Base-by-base conservation (phyloP, 64 coral and sea anemone species). In the Montipora efflorescens region DNA sequence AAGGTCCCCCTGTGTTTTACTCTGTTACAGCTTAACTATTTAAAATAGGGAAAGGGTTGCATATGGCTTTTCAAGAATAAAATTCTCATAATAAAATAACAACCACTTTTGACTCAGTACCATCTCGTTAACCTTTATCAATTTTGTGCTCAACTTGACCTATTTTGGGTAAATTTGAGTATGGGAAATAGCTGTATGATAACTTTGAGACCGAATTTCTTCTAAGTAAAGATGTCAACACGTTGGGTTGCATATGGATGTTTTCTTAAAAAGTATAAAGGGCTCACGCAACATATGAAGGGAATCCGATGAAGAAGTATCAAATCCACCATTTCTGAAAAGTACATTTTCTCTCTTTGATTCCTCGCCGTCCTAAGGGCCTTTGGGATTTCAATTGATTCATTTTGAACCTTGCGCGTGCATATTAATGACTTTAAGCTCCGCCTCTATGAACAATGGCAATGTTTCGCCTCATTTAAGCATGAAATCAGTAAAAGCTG, bases 201-300 rank as follows among this genome's bases (percentile, higher is more conserved):
- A 76, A 76, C 74, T 76, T 76, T 45, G 74, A 76, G 74, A 14
- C 36, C 74, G 10, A 76, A 45, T 36, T 76, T 76, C 23, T 45
- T 76, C 74, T 36, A 76, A 44, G 44, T 45, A 23, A 76, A 76
- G 74, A 45, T 36, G n/a, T 76, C 23, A 76, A 28, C 74, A 36
- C 25, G 28, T 45, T 76, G 74, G 74, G 74, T 76, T 76, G 21
- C 74, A 76, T 8, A 76, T 76, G 28, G 23, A 76, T 76, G 74
- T 76, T 76, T 76, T 14, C 74, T 76, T 76, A 76, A 45, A 76
- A 76, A 36, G 74, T 76, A 76, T 76, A 76, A 76, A 76, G 74
- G 5, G 74, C 74, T 76, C 74, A 76, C 44, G 74, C 74, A 76
- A 44, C 28, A 76, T 76, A 76, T 76, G 23, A 76, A 45, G 74